A percentile compares a stretch with the other conserved stretches of the same genome.
phyloP scores from a whole-genome alignment of 1,140 invertebrate species.

The Plutomurus gul region DNA sequence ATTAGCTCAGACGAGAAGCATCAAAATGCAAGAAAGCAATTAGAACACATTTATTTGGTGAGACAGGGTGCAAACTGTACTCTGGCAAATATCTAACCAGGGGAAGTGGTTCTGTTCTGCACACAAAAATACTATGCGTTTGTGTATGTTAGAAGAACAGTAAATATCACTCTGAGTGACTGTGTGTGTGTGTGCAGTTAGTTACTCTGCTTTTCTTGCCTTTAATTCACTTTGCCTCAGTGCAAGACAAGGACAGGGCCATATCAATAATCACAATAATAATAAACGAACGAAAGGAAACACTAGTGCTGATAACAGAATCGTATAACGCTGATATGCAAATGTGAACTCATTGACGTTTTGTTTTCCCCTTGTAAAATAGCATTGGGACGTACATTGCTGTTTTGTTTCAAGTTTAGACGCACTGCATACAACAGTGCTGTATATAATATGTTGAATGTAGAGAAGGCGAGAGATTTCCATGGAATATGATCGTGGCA shows the following conservation, averaged over 20 bases:
- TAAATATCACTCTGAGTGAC: neutral
- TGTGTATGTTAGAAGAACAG: too few species aligned
- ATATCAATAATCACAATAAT: constrained; percentile 11
- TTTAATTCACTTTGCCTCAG: neutral
- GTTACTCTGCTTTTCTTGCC: too few species aligned
- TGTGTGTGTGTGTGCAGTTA: too few species aligned
- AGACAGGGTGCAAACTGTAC: too few species aligned
- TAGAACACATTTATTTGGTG: too few species aligned
- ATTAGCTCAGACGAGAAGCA: too few species aligned
- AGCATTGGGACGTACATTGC: constrained; percentile 2
- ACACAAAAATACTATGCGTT: too few species aligned
- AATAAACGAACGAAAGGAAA: neutral
- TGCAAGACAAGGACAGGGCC: constrained; percentile 17
- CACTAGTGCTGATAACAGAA: neutral
- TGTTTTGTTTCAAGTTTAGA: neutral
- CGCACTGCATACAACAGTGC: neutral
- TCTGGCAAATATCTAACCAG: too few species aligned
- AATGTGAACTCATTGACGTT: constrained; percentile 17
- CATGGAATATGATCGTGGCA: too few species aligned
- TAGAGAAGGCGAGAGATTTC: too few species aligned
- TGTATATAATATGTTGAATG: neutral
- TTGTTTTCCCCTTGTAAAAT: constrained; percentile 19
- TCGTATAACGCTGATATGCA: neutral
- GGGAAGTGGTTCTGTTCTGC: too few species aligned
- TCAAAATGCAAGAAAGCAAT: too few species aligned